Base-by-base conservation (phyloP, 2,888 invertebrate species). In the Girardia tigrina region DNA sequence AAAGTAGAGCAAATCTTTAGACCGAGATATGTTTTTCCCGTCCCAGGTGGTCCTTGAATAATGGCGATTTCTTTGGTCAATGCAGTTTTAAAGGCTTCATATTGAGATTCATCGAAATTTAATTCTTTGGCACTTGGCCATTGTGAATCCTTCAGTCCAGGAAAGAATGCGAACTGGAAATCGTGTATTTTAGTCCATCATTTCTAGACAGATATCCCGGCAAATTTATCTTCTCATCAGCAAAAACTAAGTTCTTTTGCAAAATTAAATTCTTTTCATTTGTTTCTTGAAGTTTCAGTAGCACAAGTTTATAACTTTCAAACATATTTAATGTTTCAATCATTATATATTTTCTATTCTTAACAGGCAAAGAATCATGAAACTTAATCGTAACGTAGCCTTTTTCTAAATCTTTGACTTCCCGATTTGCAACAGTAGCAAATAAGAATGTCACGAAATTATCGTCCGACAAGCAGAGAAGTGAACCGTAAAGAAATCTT, bases 271-370 rank as follows among this genome's bases (percentile, higher is more conserved):
- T 23, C 1, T 74, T 27, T 12, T 6, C 4, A 20, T 75, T 28
- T 1, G 70, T 75, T 28, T n/a, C 70, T 29, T 75, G 70, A n/a
- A 75, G 26, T 28, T 29, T 26, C 1, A 1, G 28, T 23, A 75
- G 71, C 0, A 90, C 90, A 80, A 89, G 88, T 78, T 88, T 87
- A 81, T 91, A 91, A 0, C 91, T 90, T 80, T 91, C 91, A 81
- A 91, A 91, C 82, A 89, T 92, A 0, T 90, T 88, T 73, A 88
- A 88, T 74, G 90, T 89, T 82, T 91, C 90, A 0, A 90, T 87
- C 89, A 91, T 90, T 16, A 77, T 42, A 76, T 76, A 42, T 14
- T 4, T 36, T 56, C 2, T 4, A 1, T 76, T 42, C 26, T 42
- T 23, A 12, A 42, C 36, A 4, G 69, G 76, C 6, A 28, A 20